A percentile compares a stretch with the other conserved stretches of the same genome.
phyloP scores from a whole-genome alignment of 1,140 invertebrate species.

The Drosophila pallidifrons region DNA sequence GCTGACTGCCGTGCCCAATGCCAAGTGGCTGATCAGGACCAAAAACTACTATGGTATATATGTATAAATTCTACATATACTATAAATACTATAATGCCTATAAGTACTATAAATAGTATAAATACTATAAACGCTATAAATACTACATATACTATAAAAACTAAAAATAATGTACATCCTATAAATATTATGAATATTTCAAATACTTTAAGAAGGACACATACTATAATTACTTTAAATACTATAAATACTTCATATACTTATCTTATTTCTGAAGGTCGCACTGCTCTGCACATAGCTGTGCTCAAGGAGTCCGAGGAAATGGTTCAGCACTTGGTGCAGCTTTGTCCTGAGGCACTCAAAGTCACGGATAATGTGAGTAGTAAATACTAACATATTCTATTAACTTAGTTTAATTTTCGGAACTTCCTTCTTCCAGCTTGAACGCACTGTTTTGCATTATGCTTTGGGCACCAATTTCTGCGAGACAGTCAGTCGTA shows the following conservation, averaged over 20 bases:
- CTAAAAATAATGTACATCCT: no score
- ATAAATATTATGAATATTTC: no score
- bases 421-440: slow-evolving; percentile 85
- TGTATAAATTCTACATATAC: no score
- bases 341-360: slow-evolving; percentile 90
- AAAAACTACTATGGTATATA: slow-evolving; percentile 89
- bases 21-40: slow-evolving; percentile 89
- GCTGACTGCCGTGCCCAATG: slow-evolving; percentile 87
- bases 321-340: slow-evolving; percentile 90
- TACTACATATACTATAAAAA: background rate
- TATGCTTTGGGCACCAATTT: slow-evolving; percentile 95
- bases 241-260: background rate
- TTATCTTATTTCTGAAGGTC: slow-evolving; percentile 67
- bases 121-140: background rate
- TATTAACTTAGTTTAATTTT: background rate
- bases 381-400: slow-evolving; percentile 19
- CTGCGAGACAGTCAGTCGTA: slow-evolving; percentile 91
- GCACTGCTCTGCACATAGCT: slow-evolving; percentile 92
- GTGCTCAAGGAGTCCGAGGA: slow-evolving; percentile 92
- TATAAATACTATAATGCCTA: no score
- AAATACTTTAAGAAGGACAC: no score
- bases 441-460: slow-evolving; percentile 94
- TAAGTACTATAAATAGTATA: no score
- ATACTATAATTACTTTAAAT: no score
- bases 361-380: slow-evolving; percentile 94